phyloP scores from a whole-genome alignment of 1,140 invertebrate genomes.

The Eufriesea mexicana region DNA sequence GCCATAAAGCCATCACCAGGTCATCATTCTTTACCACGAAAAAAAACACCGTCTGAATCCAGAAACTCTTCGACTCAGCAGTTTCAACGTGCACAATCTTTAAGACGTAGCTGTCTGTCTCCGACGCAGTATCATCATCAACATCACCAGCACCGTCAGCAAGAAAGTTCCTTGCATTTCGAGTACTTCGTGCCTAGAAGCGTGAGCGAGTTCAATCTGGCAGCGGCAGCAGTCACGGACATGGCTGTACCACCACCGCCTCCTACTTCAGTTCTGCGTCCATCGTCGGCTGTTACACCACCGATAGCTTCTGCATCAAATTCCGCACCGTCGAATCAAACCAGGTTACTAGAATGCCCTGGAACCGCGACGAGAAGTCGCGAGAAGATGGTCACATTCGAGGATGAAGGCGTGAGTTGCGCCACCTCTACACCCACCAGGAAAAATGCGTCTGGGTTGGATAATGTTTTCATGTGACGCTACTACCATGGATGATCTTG shows the following conservation, averaged over 20 bases:
- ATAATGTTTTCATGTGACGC: slow-evolving; percentile 87
- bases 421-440: slow-evolving; percentile 78
- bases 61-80: slow-evolving; percentile 75
- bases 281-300: slow-evolving; percentile 63
- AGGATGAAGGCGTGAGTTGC: slow-evolving; percentile 85
- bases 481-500: slow-evolving; percentile 17
- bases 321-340: slow-evolving; percentile 65
- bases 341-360: slow-evolving; percentile 69
- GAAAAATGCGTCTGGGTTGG: slow-evolving; percentile 74
- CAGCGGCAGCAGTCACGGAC: slow-evolving; percentile 83
- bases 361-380: slow-evolving; percentile 81
- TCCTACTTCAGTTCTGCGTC: slow-evolving; percentile 72
- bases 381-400: slow-evolving; percentile 92
- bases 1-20: slow-evolving; percentile 81
- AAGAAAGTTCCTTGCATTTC: slow-evolving; percentile 85
- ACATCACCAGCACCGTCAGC: slow-evolving; percentile 69
- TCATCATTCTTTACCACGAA: slow-evolving; percentile 85
- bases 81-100: slow-evolving; percentile 86
- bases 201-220: slow-evolving; percentile 90
- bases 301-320: slow-evolving; percentile 52
- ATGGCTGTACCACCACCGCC: slow-evolving; percentile 81
- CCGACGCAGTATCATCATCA: slow-evolving; percentile 72
- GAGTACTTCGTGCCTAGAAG: slow-evolving; percentile 92
- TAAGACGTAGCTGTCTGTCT: slow-evolving; percentile 84
- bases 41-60: slow-evolving; percentile 79